Base-by-base conservation (phyloP, 2,113 vertebrate genomes). In the Anas platyrhynchos region DNA sequence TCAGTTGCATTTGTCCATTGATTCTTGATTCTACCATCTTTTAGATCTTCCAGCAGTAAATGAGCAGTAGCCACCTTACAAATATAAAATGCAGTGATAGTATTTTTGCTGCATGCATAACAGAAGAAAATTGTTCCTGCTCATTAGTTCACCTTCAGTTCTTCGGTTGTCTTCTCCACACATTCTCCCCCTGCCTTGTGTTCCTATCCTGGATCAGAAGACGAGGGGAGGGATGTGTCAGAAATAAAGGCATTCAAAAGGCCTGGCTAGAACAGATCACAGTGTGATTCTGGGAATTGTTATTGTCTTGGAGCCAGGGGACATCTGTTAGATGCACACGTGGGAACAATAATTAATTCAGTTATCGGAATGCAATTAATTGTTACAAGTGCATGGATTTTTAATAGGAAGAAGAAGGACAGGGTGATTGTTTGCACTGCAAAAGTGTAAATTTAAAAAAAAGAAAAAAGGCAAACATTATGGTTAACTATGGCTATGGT, bases 1-100 rank as follows among this genome's bases (percentile, higher is more conserved):
- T 92, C 29, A 11, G 9, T 69, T 4, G 0, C 27, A 1, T 66
- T 65, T 75, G 32, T 34, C 41, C 0, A 0, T 16, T 54, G 4
- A 11, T 56, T 78, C 63, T 46, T 48, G 52, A 62, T n/a, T 91
- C 27, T 44, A 16, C 20, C 20, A 38, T 26, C 16, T 22, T 73
- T 82, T 87, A 86, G 41, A 17, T 88, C 18, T 88, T 77, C 38
- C 23, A 56, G n/a, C 41, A 50, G 62, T 75, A 61, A 66, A 0
- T 44, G 13, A 82, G 32, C 54, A 68, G 54, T 36, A 48, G 23
- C 18, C 34, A 58, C 16, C 18, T 18, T 36, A 29, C 15, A 83
- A 20, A 50, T 56, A 34, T 1, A 46, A 25, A 27, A 6, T 2
- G 11, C 7, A 16, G 5, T 50, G 31, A 10, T 34, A 17, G 16